Base-by-base conservation (phyloP, 2,113 vertebrate species). In the Cyphomyrus plagiostoma region DNA sequence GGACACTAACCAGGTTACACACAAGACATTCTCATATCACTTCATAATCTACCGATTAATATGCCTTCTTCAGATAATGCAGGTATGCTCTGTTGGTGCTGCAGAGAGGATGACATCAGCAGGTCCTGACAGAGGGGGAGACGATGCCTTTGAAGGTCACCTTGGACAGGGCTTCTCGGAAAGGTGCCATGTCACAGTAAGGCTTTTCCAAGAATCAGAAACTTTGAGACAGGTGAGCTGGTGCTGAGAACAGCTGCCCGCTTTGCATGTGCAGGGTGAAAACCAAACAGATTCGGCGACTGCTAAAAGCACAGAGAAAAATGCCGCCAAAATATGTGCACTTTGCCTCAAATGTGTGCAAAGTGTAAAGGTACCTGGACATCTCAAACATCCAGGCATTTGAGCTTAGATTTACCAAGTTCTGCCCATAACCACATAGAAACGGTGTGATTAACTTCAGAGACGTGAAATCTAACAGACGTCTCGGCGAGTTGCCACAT, bases 401-500 rank as follows among this genome's bases (percentile, higher is more conserved):
- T 39, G 23, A 66, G 9, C 21, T 23, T 46, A 10, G 23, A 26
- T 50, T n/a, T n/a, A 1, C 11, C 0, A 21, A 49, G 45, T 50
- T 49, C n/a, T 26, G 11, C n/a, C 23, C 9, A 15, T 49, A 49
- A 50, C 23, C 45, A 48, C 48, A 50, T 15, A 13, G 42, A 49
- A n/a, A 48, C 42, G 46, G 35, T 21, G 19, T 48, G 39, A 84
- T 84, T 9, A 74, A 90, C 92, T 93, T 93, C 92, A 92, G 62
- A 77, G 87, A 89, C 70, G 39, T 83, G 39, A 26, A 52, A 3
- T 49, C 74, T 42, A 70, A 90, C 70, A 82, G 53, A 86, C 84
- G 0, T 86, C 11, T 5, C 88, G 89, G 80, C 66, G 87, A 80
- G 70, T 58, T 90, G 92, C 92, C 92, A 93, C 92, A 93, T 93